Base-by-base conservation (phyloP, 1,140 invertebrate genomes). In the Ceratitis capitata region DNA sequence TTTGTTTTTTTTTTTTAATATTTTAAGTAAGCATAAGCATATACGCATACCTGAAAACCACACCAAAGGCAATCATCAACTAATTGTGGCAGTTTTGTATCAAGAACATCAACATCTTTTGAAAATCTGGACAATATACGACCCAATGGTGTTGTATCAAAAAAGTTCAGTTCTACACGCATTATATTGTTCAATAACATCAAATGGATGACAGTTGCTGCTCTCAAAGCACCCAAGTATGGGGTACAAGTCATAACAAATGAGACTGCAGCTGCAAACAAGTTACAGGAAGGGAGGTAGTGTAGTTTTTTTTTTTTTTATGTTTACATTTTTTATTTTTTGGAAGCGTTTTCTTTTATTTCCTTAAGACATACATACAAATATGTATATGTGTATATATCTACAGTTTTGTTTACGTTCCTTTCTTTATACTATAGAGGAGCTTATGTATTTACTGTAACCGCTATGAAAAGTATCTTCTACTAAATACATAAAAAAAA, bases 71-170 rank as follows among this genome's bases (percentile, higher is more conserved):
- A 93, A 94, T 96, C 95, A 87, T 94, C 93, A 91, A 95, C 92
- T 93, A 95, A 93, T 91, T 93, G 93, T 87, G 96, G 95, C 88
- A 97, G 93, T 88, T 93, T 94, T 88, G 94, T 94, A 92, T 97
- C 96, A 92, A 97, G 91, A 85, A 95, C 93, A 87, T 95, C 94
- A 85, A 94, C 89, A 89, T 96, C 95, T 95, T 97, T 97, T 89
- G 96, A 95, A 93, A 98, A 98, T 90, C 97, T 94, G 91, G 97
- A 95, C 88, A 98, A 93, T 88, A 98, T 95, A 91, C 97, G 94
- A 92, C 97, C 97, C 87, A 94, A 91, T 61, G 97, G 97, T 86
- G 97, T 98, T 88, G 95, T 96, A 92, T 98, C 97, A 93, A 96
- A 98, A 94, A 98, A 97, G 92, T 93, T 92, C 92, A 96, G 93